These are phyloP conservation scores for Epirrhoe alternata DNA, from an alignment of 2,888 invertebrate species.

Conservation along the genomic window DNA sequence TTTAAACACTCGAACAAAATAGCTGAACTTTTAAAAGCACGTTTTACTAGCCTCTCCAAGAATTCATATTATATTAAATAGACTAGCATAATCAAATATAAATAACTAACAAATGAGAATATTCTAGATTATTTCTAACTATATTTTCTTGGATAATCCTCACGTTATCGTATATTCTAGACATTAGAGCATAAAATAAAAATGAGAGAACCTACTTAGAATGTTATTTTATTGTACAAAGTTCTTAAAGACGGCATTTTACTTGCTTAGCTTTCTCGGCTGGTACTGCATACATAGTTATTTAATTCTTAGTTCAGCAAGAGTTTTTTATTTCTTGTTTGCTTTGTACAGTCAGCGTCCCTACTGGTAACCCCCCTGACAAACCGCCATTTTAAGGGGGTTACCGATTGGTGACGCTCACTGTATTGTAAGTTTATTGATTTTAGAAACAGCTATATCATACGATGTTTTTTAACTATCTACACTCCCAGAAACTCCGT, in stretches of 20 bases:
- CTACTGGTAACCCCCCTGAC: too few relatives aligned
- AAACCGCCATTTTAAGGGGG: too few relatives aligned
- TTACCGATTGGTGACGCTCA: too few relatives aligned
- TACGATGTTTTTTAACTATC: too few relatives aligned
- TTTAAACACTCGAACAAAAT: neutral
- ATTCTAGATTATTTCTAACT: constrained; percentile 11
- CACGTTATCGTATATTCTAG: constrained; percentile 11
- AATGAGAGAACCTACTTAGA: constrained; percentile 7
- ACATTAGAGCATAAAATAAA: constrained; percentile 17
- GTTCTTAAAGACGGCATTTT: constrained; percentile 3
- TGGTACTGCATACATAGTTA: neutral
- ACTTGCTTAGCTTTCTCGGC: constrained; percentile 15
- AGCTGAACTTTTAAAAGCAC: constrained; percentile 2
- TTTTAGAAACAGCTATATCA: too few relatives aligned
- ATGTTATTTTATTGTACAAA: constrained; percentile 13
- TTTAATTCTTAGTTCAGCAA: neutral
- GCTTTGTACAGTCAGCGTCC: too few relatives aligned
- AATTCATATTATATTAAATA: constrained; percentile 1
- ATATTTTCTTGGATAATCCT: constrained; percentile 11
- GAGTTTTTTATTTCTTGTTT: neutral
- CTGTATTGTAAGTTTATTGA: too few relatives aligned
- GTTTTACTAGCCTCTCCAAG: constrained; percentile 1
- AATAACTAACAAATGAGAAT: constrained; percentile 8
- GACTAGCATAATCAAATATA: constrained; percentile 11
- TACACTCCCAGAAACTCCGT: too few relatives aligned